phyloP scores from a whole-genome alignment of 2,113 vertebrate species.

The Menidia beryllina region DNA sequence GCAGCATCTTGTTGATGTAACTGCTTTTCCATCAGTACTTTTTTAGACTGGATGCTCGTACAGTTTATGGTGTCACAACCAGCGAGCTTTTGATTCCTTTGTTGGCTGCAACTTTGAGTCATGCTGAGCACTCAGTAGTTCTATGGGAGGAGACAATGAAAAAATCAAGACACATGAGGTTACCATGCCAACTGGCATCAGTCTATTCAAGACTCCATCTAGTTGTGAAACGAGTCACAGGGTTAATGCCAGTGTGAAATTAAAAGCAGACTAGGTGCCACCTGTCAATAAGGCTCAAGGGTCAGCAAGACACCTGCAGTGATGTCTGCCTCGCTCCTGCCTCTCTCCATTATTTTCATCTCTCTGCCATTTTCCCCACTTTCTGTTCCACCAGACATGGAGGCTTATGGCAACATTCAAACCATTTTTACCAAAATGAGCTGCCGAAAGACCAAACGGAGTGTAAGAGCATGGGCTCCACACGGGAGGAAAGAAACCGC shows the following conservation, averaged over 20 bases:
- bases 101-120: constrained; percentile 13
- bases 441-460: constrained; percentile 27
- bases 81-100: constrained; percentile 3
- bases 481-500: too few species aligned
- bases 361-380: background rate
- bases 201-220: constrained; percentile 10
- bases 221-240: constrained; percentile 37
- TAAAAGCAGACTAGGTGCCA: constrained; percentile 20
- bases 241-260: constrained; percentile 44
- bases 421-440: constrained; percentile 48
- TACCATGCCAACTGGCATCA: constrained; percentile 52
- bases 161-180: constrained; percentile 27
- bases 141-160: background rate
- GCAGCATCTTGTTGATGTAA: constrained; percentile 1
- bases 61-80: constrained; percentile 3
- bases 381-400: constrained; percentile 2
- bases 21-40: background rate
- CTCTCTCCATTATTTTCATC: constrained; percentile 24
- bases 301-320: constrained; percentile 69
- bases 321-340: constrained; percentile 20
- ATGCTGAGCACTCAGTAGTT: background rate
- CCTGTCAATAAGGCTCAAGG: constrained; percentile 44
- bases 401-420: constrained; percentile 35
- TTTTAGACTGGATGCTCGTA: constrained; percentile 8
- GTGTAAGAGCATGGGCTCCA: background rate